Evolutionary conservation across 53 echinoderm and acorn worm species (phyloP).

Genomic region (Arbacia lixula): DNA sequence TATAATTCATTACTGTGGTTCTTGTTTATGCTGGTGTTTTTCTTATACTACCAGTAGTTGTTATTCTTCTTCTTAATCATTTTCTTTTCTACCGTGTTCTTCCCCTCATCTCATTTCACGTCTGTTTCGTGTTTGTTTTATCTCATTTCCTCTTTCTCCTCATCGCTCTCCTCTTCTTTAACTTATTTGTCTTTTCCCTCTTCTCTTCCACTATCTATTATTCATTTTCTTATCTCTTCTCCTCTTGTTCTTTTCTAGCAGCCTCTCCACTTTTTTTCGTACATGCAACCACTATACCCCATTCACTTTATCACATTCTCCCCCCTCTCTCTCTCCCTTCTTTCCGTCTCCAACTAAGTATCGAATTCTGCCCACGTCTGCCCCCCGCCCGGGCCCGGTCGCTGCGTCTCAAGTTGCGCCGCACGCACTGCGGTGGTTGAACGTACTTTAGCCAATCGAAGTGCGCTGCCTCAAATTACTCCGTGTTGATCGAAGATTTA

Average conservation of each 20-base stretch:
- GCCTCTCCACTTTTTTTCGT: neutral
- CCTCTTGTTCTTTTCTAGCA: neutral
- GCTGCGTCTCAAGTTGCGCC: conserved; percentile 9
- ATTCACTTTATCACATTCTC: neutral
- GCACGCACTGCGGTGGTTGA: conserved; percentile 9
- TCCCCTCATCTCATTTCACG: no score
- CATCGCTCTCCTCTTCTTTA: neutral
- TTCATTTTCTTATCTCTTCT: neutral
- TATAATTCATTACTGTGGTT: no score
- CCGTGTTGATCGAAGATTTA: neutral
- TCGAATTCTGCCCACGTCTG: conserved; percentile 17
- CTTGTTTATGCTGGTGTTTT: no score
- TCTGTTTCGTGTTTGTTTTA: neutral
- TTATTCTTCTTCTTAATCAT: neutral
- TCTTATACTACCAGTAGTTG: no score
- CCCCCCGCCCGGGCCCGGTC: neutral
- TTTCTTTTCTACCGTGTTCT: neutral
- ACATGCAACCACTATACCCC: neutral
- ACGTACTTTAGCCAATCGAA: conserved; percentile 47
- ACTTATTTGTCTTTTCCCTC: neutral
- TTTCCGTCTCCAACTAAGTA: conserved; percentile 13
- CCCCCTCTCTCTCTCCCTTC: no score
- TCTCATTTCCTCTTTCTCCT: neutral
- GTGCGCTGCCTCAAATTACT: conserved; percentile 17
- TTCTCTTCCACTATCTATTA: neutral